Conservation (phyloP, 2,888 invertebrate species). For the Platycnemis pennipes region DNA sequence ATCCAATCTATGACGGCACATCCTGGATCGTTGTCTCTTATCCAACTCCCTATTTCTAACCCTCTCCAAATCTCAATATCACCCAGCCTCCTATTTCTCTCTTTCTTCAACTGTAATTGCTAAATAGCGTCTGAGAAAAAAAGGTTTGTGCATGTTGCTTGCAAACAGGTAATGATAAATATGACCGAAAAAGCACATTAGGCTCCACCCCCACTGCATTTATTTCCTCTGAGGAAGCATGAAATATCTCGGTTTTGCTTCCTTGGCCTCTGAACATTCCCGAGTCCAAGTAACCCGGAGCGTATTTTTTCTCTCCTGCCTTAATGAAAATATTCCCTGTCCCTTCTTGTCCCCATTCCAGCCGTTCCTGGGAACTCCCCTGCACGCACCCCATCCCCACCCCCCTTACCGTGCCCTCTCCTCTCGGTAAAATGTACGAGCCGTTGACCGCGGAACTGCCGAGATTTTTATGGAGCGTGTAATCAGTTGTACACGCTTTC, state of each 20-base stretch:
- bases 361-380: background rate
- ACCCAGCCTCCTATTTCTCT: too few species aligned
- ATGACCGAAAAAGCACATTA: too few species aligned
- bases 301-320: background rate
- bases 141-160: too few species aligned
- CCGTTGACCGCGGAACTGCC: background rate
- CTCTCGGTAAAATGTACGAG: background rate
- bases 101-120: too few species aligned
- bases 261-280: background rate
- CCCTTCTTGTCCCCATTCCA: background rate
- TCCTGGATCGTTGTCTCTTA: too few species aligned
- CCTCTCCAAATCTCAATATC: too few species aligned
- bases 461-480: constrained; percentile 52
- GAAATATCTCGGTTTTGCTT: background rate
- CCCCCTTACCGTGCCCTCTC: background rate
- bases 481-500: constrained; percentile 34
- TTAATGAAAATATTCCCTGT: background rate
- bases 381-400: background rate
- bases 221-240: too few species aligned
- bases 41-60: too few species aligned
- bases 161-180: too few species aligned
- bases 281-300: background rate
- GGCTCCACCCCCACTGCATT: too few species aligned
- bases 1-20: too few species aligned
- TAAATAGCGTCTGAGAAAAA: too few species aligned